phyloP scores from a whole-genome alignment of 2,888 invertebrate species.

The Eupithecia subfuscata region DNA sequence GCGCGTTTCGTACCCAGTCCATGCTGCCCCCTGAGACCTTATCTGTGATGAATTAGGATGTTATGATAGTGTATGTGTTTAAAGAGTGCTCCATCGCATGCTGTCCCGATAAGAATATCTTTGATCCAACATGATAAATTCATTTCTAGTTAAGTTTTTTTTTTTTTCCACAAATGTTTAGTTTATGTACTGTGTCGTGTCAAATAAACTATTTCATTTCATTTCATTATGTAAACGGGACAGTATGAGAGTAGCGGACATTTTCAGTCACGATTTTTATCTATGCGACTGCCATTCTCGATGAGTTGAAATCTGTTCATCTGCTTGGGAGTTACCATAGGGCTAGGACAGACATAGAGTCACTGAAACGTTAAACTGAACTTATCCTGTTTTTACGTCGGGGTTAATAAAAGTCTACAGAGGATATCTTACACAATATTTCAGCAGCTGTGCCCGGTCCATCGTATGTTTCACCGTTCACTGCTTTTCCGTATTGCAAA shows the following conservation, averaged over 20 bases:
- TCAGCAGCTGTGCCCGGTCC: slow-evolving; percentile 81
- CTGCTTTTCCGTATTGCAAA: slow-evolving; percentile 66
- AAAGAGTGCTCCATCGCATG: too few species aligned
- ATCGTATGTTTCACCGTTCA: slow-evolving; percentile 67
- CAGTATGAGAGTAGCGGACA: too few species aligned
- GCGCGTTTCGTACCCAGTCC: slow-evolving; percentile 86
- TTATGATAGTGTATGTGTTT: too few species aligned
- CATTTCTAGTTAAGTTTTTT: too few species aligned
- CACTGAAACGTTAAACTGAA: neutral
- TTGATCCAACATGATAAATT: too few species aligned
- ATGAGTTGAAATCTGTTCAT: neutral
- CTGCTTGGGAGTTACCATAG: neutral
- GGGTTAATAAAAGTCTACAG: neutral
- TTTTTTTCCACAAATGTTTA: too few species aligned
- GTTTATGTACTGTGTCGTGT: too few species aligned
- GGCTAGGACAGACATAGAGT: neutral
- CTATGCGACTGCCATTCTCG: neutral
- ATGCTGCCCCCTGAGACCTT: slow-evolving; percentile 84
- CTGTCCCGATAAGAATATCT: too few species aligned
- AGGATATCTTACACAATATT: slow-evolving; percentile 77
- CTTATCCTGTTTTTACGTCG: neutral
- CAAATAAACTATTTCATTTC: too few species aligned
- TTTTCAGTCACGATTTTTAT: too few species aligned
- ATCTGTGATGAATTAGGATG: slow-evolving; percentile 56
- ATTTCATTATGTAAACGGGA: too few species aligned